Evolutionary conservation across 2,797 vertebrate species (phyloP).

Genomic region (Chelidonichthys spinosus): DNA sequence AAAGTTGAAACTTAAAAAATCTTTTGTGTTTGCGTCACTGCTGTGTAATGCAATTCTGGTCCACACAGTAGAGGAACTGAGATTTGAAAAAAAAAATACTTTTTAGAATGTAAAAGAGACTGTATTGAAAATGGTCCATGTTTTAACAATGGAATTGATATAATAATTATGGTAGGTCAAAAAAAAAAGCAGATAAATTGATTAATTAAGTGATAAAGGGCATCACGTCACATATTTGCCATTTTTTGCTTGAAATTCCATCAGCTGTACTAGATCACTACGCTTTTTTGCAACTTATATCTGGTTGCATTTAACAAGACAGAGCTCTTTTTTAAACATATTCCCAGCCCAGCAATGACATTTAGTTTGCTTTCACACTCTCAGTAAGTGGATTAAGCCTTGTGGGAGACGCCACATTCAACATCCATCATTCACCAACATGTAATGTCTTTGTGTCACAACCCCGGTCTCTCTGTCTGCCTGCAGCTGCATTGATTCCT

Average conservation of each 20-base stretch:
- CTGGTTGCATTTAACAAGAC: not conserved
- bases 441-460: not conserved
- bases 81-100: not conserved
- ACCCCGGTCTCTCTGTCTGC: not conserved
- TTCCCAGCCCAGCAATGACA: constrained; percentile 9
- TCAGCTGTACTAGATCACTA: not conserved
- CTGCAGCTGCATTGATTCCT: constrained; percentile 86
- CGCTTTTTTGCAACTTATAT: not conserved
- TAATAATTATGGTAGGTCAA: too few relatives aligned
- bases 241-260: too few relatives aligned
- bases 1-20: too few relatives aligned
- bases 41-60: constrained; percentile 11
- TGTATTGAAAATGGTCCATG: too few relatives aligned
- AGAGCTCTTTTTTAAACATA: not conserved
- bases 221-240: too few relatives aligned
- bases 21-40: constrained; percentile 6
- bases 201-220: too few relatives aligned
- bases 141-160: not conserved
- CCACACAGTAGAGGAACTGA: constrained; percentile 11
- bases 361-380: constrained; percentile 13
- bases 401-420: not conserved
- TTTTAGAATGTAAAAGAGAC: not conserved
- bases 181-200: too few relatives aligned
- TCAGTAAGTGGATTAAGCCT: constrained; percentile 15
- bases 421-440: constrained; percentile 8